Evolutionary conservation across 2,888 invertebrate species (phyloP), one percentile per base, ranked within the genome.

Genomic region (Ectobius pallidus): DNA sequence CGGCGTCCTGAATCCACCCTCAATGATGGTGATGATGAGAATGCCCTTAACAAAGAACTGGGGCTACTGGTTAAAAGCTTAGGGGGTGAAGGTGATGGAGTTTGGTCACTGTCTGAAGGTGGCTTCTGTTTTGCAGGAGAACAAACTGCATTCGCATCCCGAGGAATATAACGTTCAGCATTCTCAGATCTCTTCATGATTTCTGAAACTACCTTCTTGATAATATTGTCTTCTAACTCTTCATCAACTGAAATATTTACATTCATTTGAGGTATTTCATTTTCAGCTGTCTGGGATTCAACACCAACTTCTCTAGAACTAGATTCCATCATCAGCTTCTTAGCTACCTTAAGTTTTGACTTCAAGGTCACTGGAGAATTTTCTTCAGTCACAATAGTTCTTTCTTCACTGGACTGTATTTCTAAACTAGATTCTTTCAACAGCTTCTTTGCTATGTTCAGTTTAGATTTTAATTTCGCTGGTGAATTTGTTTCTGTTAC

Each of bases 31-130:
- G 65, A 44, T 18, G 55, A 55, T 16, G 44, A 44, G 25, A 65
- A 65, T 9, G 65, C 65, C 25, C n/a, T 11, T 16, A 65, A 30
- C 25, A 65, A 44, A 9, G 44, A 44, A 30, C 65, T 44, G 6
- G 65, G 65, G n/a, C 65, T 65, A 9, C 9, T 44, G 27, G 44
- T 25, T 7, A 65, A n/a, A 18, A 44, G 20, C n/a, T 44, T 65
- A 34, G 65, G 18, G 2, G 65, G 34, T 7, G 46, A 20, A n/a
- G 46, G 65, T 27, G 46, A 44, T 18, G 22, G 27, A 4, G 63
- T 3, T 63, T 58, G 25, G n/a, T 58, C 58, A 30, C n/a, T 30
- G n/a, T 58, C 58, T 58, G 55, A 55, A 22, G 9, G 16, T 49
- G 14, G 39, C 14, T 39, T 39, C 14, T 6, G 39, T 6, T 6